These are phyloP conservation scores for Axinella damicornis DNA, from an alignment of 37 sponge, comb jelly and placozoan species.

Conservation along the genomic window DNA sequence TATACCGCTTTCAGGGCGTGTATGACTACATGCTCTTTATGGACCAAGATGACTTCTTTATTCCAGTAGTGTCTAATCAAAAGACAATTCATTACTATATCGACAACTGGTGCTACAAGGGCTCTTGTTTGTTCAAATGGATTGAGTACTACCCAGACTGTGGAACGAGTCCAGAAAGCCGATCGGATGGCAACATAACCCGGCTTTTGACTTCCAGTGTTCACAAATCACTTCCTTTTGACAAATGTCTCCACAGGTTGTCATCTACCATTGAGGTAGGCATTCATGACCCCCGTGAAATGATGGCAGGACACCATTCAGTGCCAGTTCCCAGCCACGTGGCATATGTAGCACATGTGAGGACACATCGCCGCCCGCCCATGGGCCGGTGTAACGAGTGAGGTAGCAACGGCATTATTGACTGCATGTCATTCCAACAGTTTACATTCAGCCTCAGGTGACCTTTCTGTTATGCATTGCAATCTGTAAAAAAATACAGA, in stretches of 20 bases:
- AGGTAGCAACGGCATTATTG: too few species aligned
- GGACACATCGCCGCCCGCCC: not conserved
- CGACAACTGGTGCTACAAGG: slow-evolving; percentile 5
- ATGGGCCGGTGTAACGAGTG: not conserved
- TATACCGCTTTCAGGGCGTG: not conserved
- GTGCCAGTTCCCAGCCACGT: not conserved
- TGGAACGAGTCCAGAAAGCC: not conserved
- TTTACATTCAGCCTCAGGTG: too few species aligned
- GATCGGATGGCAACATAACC: slow-evolving; percentile 10
- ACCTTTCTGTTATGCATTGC: too few species aligned
- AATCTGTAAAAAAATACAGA: too few species aligned
- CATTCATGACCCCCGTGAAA: slow-evolving; percentile 3
- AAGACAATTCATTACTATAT: not conserved
- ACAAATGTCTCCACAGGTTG: slow-evolving; percentile 9
- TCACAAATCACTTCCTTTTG: not conserved
- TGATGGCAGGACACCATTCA: not conserved
- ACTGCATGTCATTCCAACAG: too few species aligned
- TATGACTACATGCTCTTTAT: slow-evolving; percentile 10
- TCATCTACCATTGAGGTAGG: not conserved
- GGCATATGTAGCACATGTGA: slow-evolving; percentile 23
- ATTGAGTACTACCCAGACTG: slow-evolving; percentile 14
- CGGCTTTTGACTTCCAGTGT: not conserved
- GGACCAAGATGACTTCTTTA: slow-evolving; percentile 22
- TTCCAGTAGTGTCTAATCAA: not conserved
- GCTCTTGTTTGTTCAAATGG: slow-evolving; percentile 16